phyloP scores from a whole-genome alignment of 2,888 invertebrate species.

The Drosophila diplacantha region DNA sequence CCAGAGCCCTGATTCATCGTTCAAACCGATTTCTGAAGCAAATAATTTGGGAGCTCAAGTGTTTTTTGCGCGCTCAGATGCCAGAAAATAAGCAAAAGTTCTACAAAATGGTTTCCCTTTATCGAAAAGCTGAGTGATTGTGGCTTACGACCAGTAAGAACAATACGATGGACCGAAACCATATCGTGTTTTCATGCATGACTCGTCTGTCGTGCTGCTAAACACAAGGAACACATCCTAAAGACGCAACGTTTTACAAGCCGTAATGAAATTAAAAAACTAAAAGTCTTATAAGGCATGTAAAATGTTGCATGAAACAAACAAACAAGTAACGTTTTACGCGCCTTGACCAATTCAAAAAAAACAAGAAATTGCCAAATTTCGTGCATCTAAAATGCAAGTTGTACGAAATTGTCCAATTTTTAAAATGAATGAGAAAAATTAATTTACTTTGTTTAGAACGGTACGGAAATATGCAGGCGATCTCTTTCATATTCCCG shows the following conservation, averaged over 20 bases:
- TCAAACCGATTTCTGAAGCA: slow-evolving; percentile 47
- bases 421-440: not conserved
- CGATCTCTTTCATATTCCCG: slow-evolving; percentile 20
- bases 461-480: slow-evolving; percentile 1
- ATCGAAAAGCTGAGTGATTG: slow-evolving; percentile 9
- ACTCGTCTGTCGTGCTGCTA: slow-evolving; percentile 9
- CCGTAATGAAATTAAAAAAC: slow-evolving; percentile 5
- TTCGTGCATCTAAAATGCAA: slow-evolving; percentile 9
- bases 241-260: slow-evolving; percentile 52
- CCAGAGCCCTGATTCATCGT: not conserved
- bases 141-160: slow-evolving; percentile 17
- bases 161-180: slow-evolving; percentile 15
- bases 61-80: slow-evolving; percentile 10
- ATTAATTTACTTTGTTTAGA: slow-evolving; percentile 7
- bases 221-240: not conserved
- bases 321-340: slow-evolving; percentile 56
- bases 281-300: slow-evolving; percentile 44
- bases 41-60: slow-evolving; percentile 8
- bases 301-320: slow-evolving; percentile 54
- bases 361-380: slow-evolving; percentile 2
- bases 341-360: slow-evolving; percentile 49
- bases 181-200: slow-evolving; percentile 22
- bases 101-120: slow-evolving; percentile 19
- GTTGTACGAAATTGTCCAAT: slow-evolving; percentile 21
- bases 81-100: not conserved